These are phyloP conservation scores for Eulithis testata DNA, from an alignment of 2,888 invertebrate species.

Conservation along the genomic window DNA sequence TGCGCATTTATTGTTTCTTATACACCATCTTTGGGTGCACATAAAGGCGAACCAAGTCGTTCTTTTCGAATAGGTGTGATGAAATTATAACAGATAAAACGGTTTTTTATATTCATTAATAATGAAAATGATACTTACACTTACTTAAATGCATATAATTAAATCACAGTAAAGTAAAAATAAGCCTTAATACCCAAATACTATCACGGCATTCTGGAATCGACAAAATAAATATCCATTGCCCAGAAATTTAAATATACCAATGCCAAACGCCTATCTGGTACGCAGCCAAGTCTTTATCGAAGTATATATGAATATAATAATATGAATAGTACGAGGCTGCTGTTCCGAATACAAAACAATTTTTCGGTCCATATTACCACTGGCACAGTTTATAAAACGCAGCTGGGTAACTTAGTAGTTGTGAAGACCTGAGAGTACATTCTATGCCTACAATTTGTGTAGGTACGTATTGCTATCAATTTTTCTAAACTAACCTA, in stretches of 20 bases:
- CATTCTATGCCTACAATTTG: neutral
- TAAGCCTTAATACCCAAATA: neutral
- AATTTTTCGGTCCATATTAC: slow-evolving; percentile 28
- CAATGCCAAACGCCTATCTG: slow-evolving; percentile 36
- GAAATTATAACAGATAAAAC: too few relatives aligned
- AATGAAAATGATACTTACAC: too few relatives aligned
- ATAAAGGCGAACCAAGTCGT: too few relatives aligned
- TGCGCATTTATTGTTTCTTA: too few relatives aligned
- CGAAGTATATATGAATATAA: slow-evolving; percentile 37
- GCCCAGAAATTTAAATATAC: slow-evolving; percentile 16
- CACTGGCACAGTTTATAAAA: slow-evolving; percentile 7
- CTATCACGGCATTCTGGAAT: neutral
- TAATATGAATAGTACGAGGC: slow-evolving; percentile 36
- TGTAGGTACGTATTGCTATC: too few relatives aligned
- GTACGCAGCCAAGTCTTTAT: slow-evolving; percentile 37
- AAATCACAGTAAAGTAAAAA: too few relatives aligned
- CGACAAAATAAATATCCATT: slow-evolving; percentile 16
- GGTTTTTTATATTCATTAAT: too few relatives aligned
- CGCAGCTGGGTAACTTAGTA: slow-evolving; percentile 7
- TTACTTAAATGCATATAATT: too few relatives aligned
- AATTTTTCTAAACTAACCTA: too few relatives aligned
- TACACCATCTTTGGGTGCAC: too few relatives aligned
- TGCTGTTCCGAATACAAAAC: slow-evolving; percentile 36
- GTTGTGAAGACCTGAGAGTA: neutral
- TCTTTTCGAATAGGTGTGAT: too few relatives aligned